A percentile compares a stretch with the other conserved stretches of the same genome.
These are phyloP conservation scores for Drosophila rhopaloa DNA, from an alignment of 1,140 invertebrate species.

Conservation along the genomic window DNA sequence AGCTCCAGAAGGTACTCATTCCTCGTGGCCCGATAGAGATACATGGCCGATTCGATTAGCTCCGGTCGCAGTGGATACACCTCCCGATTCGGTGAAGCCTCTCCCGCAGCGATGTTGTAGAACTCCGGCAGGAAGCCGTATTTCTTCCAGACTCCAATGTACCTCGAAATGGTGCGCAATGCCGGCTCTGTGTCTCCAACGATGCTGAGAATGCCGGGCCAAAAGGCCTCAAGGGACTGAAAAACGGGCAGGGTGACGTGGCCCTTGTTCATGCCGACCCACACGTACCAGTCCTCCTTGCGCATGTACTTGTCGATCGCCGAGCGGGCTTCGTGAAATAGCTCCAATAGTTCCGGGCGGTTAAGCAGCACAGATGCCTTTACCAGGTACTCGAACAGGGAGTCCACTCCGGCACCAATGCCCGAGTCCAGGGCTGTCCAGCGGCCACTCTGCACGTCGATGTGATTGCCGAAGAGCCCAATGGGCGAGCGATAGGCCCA, in stretches of 20 bases:
- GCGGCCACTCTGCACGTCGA: slow-evolving; percentile 96
- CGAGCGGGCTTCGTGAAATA: slow-evolving; percentile 93
- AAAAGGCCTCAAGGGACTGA: slow-evolving; percentile 99
- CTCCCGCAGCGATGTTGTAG: slow-evolving; percentile 96
- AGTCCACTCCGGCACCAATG: slow-evolving; percentile 97
- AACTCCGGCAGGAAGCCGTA: slow-evolving; percentile 99
- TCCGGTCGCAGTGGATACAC: slow-evolving; percentile 98
- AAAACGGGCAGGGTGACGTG: slow-evolving; percentile 98
- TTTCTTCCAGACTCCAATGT: slow-evolving; percentile 97
- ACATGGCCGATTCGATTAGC: slow-evolving; percentile 98
- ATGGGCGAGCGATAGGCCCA: slow-evolving; percentile 95
- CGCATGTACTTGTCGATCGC: slow-evolving; percentile 96
- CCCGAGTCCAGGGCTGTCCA: slow-evolving; percentile 99
- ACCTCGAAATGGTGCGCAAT: slow-evolving; percentile 97
- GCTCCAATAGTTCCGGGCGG: slow-evolving; percentile 94
- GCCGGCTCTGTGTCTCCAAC: slow-evolving; percentile 95
- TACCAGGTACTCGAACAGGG: slow-evolving; percentile 99
- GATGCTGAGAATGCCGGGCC: slow-evolving; percentile 97
- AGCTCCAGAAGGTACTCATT: slow-evolving; percentile 96
- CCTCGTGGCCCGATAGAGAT: slow-evolving; percentile 96
- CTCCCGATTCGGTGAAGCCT: slow-evolving; percentile 93
- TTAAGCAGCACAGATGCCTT: slow-evolving; percentile 94
- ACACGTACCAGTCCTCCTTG: slow-evolving; percentile 97
- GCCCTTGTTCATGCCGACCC: slow-evolving; percentile 98
- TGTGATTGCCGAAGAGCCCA: slow-evolving; percentile 97